Percentiles rank a stretch among this genome's conserved stretches.
Evolutionary conservation across 2,888 invertebrate genomes (phyloP).

Genomic region (Actias luna): DNA sequence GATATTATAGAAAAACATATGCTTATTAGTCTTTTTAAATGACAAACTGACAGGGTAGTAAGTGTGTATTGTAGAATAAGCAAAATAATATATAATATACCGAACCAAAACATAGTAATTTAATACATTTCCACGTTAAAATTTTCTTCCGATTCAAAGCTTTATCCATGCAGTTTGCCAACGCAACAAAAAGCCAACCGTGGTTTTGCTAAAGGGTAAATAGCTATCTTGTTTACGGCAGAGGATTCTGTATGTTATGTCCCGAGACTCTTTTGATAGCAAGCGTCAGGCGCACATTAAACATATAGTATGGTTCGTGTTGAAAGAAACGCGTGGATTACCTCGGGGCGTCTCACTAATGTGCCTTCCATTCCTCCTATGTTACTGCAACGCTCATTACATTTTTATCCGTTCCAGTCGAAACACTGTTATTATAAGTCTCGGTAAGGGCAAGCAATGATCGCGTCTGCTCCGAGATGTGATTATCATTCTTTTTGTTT

Average conservation of each 20-base stretch:
- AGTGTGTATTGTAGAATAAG: neutral
- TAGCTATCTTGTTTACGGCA: constrained; percentile 69
- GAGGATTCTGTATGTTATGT: constrained; percentile 69
- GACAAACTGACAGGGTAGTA: too few relatives aligned
- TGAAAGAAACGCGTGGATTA: constrained; percentile 70
- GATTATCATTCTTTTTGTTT: constrained; percentile 64
- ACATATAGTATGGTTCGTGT: constrained; percentile 76
- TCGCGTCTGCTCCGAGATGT: constrained; percentile 61
- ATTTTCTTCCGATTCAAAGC: constrained; percentile 51
- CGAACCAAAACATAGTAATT: constrained; percentile 28
- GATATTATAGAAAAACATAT: too few relatives aligned
- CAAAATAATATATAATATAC: constrained; percentile 16
- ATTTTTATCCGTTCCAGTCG: constrained; percentile 63
- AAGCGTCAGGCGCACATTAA: constrained; percentile 64
- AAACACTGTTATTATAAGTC: constrained; percentile 74
- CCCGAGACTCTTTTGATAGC: constrained; percentile 65
- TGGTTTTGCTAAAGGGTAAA: constrained; percentile 70
- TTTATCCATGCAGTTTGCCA: constrained; percentile 48
- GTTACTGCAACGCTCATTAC: constrained; percentile 57
- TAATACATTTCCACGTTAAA: constrained; percentile 48
- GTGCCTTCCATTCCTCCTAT: constrained; percentile 38
- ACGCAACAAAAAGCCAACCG: constrained; percentile 49
- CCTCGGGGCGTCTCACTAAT: constrained; percentile 68
- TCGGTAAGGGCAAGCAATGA: constrained; percentile 69
- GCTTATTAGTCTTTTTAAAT: too few relatives aligned